Conservation (phyloP, 2,113 vertebrate genomes). For the Blennius ocellaris region DNA sequence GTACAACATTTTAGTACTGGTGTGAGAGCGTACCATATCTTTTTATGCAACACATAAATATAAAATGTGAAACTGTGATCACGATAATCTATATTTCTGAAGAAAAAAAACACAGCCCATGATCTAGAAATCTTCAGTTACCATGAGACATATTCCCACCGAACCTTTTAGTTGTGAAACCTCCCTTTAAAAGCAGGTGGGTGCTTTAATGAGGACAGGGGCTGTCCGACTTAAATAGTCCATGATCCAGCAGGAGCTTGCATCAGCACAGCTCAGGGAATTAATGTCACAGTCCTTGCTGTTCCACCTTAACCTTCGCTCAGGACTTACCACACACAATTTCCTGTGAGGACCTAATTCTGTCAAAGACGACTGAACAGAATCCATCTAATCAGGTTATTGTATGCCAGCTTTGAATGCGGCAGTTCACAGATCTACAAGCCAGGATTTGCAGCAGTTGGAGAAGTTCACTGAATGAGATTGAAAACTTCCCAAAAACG, state of each 20-base stretch:
- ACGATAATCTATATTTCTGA: background rate
- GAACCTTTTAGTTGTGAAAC: background rate
- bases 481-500: too few species aligned
- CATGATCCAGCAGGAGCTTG: slow-evolving; percentile 69
- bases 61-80: fast-evolving
- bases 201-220: slow-evolving; percentile 45
- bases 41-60: background rate
- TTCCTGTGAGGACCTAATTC: slow-evolving; percentile 83
- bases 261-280: slow-evolving; percentile 80
- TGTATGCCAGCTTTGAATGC: slow-evolving; percentile 34
- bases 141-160: background rate
- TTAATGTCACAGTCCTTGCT: slow-evolving; percentile 78
- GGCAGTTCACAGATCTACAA: background rate
- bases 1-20: background rate
- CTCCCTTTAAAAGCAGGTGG: slow-evolving; percentile 7
- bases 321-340: slow-evolving; percentile 71
- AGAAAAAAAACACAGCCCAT: background rate
- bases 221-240: slow-evolving; percentile 62
- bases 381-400: slow-evolving; percentile 56
- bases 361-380: slow-evolving; percentile 66
- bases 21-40: slow-evolving; percentile 15
- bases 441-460: too few species aligned
- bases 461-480: too few species aligned
- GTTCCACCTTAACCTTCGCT: slow-evolving; percentile 72
- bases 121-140: background rate